Evolutionary conservation across 2,888 invertebrate genomes (phyloP).

Genomic region (Hydraecia micacea): DNA sequence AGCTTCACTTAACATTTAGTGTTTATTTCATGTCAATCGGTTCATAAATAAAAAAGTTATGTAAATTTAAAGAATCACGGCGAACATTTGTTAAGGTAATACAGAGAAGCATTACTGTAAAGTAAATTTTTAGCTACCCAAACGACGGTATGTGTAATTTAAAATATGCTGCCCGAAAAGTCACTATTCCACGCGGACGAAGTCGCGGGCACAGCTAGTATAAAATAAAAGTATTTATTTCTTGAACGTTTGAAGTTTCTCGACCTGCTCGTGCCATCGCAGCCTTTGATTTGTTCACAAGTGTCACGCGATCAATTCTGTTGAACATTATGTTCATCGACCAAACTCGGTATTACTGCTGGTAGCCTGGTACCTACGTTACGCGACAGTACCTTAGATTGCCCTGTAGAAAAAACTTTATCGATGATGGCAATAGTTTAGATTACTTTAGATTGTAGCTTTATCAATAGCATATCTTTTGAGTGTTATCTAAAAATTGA

Average conservation of each 20-base stretch:
- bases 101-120: too few species aligned
- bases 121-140: too few species aligned
- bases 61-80: too few species aligned
- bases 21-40: too few species aligned
- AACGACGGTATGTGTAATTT: too few species aligned
- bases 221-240: slow-evolving; percentile 79
- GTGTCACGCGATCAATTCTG: slow-evolving; percentile 77
- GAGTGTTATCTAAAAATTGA: slow-evolving; percentile 47
- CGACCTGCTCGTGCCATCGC: slow-evolving; percentile 80
- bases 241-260: slow-evolving; percentile 74
- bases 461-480: slow-evolving; percentile 61
- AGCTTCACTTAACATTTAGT: too few species aligned
- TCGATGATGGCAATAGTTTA: slow-evolving; percentile 45
- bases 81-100: too few species aligned
- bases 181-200: too few species aligned
- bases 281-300: slow-evolving; percentile 73
- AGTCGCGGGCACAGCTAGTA: slow-evolving; percentile 5
- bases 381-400: slow-evolving; percentile 36
- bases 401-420: slow-evolving; percentile 34
- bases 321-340: slow-evolving; percentile 72
- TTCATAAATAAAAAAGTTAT: too few species aligned
- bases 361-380: slow-evolving; percentile 19
- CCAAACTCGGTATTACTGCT: slow-evolving; percentile 64
- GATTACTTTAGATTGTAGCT: slow-evolving; percentile 39
- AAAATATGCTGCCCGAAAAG: too few species aligned